Evolutionary conservation across 1,140 invertebrate genomes (phyloP).

Genomic region (Anthonomus grandis): DNA sequence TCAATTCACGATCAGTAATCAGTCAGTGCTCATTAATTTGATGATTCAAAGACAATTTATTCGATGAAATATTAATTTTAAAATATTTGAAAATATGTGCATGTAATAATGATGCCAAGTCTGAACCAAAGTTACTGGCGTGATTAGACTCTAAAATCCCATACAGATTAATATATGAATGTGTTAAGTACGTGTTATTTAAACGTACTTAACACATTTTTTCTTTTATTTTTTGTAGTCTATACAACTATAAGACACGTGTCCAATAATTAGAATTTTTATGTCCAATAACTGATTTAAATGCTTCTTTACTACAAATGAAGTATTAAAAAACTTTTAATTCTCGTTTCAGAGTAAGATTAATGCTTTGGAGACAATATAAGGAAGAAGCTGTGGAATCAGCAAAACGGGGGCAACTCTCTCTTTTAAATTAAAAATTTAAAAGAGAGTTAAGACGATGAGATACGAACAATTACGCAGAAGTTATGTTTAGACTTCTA

Average conservation of each 20-base stretch:
- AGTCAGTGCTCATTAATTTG: no score
- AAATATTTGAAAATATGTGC: no score
- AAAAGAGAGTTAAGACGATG: not conserved
- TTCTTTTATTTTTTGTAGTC: not conserved
- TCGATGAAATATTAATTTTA: no score
- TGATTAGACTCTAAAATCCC: no score
- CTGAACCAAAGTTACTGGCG: no score
- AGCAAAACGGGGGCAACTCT: not conserved
- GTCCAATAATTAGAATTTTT: not conserved
- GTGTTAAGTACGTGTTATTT: not conserved
- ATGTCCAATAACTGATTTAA: not conserved
- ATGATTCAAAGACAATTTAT: no score
- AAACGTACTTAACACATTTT: not conserved
- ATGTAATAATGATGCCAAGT: no score
- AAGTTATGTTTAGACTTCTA: no score
- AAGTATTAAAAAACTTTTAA: not conserved
- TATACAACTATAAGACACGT: no score
- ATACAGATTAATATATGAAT: not conserved
- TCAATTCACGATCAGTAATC: no score
- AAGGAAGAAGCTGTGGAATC: not conserved
- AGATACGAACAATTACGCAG: not conserved
- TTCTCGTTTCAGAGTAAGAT: not conserved
- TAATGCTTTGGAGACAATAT: not conserved
- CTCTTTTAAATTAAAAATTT: not conserved
- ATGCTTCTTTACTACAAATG: conserved; percentile 47